phyloP scores from a whole-genome alignment of 2,797 vertebrate species.

The Aldrovandia affinis region DNA sequence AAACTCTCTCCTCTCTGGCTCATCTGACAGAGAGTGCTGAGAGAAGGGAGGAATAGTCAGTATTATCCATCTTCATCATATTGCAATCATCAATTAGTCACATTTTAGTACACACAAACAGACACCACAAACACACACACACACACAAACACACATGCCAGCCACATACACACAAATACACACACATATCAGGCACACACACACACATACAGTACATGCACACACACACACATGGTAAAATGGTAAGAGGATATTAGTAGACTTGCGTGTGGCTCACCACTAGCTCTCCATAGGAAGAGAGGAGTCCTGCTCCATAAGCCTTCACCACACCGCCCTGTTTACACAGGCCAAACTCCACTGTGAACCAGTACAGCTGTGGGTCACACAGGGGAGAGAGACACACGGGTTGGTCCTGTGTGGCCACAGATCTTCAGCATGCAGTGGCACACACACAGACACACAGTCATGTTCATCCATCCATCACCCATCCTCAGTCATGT shows the following conservation, averaged over 20 bases:
- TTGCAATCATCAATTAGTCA: not conserved
- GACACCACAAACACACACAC: not conserved
- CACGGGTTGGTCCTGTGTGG: too few relatives aligned
- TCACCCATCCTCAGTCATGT: too few relatives aligned
- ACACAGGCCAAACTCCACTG: conserved; percentile 93
- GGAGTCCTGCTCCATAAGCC: conserved; percentile 90
- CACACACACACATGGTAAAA: not conserved
- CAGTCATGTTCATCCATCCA: too few relatives aligned
- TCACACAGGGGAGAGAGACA: too few relatives aligned
- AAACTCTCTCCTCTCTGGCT: conserved; percentile 90
- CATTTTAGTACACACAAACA: not conserved
- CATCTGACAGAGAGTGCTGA: conserved; percentile 90
- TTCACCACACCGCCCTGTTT: conserved; percentile 88
- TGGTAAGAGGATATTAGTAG: not conserved
- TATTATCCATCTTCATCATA: not conserved
- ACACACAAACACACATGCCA: not conserved
- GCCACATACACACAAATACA: not conserved
- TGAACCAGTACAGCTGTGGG: conserved; percentile 96
- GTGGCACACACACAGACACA: too few relatives aligned
- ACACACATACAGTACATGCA: not conserved
- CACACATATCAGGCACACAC: not conserved
- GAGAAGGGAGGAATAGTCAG: not conserved
- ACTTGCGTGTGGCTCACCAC: conserved; percentile 74
- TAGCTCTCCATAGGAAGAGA: conserved; percentile 94
- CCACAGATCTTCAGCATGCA: too few relatives aligned